Conservation (phyloP, 2,888 invertebrate species). For the Pyrocoelia pectoralis region DNA sequence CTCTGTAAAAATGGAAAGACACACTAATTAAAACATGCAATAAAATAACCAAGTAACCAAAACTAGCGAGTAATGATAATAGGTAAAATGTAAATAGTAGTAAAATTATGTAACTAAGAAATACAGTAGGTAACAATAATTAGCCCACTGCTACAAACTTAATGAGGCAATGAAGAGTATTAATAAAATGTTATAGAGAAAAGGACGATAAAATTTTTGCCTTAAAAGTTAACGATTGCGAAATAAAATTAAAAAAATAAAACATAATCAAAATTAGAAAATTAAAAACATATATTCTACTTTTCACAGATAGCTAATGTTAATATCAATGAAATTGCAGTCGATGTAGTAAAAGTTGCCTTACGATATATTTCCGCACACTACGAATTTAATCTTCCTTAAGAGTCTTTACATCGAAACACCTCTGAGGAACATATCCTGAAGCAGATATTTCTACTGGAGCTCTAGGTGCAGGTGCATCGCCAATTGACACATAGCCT, state of each 20-base stretch:
- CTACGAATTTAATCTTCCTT: constrained; percentile 50
- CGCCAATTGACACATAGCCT: constrained; percentile 50
- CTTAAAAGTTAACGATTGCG: background rate
- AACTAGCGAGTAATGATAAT: background rate
- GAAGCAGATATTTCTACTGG: constrained; percentile 11
- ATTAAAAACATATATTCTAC: background rate
- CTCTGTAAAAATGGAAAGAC: background rate
- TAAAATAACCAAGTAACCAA: background rate
- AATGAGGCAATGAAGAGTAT: constrained; percentile 4
- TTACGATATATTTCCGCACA: background rate
- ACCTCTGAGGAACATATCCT: constrained; percentile 52
- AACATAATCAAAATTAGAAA: background rate
- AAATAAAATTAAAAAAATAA: background rate
- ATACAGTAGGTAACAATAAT: background rate
- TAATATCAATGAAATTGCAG: constrained; percentile 11
- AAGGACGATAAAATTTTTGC: background rate
- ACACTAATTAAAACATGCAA: background rate
- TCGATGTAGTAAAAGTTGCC: constrained; percentile 12
- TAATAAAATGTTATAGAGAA: background rate
- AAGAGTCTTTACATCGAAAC: constrained; percentile 51
- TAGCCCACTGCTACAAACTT: background rate
- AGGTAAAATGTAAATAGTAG: background rate
- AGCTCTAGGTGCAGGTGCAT: constrained; percentile 37
- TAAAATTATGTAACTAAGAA: too few relatives aligned
- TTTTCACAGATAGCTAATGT: constrained; percentile 3